Evolutionary conservation across 2,113 vertebrate genomes (phyloP).

Genomic region (Campylomormyrus numenius): DNA sequence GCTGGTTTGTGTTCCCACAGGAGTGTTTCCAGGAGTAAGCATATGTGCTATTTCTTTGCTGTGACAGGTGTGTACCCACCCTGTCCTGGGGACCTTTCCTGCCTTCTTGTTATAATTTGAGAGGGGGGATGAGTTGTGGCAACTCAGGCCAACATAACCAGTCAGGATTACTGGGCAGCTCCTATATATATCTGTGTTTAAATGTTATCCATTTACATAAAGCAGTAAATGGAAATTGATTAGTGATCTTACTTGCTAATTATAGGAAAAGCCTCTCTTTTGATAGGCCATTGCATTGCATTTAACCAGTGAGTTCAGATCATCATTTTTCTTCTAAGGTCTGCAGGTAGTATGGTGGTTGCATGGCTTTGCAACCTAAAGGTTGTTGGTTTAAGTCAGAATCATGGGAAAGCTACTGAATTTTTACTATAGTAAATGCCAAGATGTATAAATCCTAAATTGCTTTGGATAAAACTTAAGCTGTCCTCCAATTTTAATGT

Average conservation of each 20-base stretch:
- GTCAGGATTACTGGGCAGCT: background rate
- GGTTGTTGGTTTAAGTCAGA: background rate
- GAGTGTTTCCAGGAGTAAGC: background rate
- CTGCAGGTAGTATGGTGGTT: background rate
- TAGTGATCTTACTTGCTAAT: background rate
- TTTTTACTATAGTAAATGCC: background rate
- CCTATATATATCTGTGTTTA: background rate
- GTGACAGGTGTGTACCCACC: background rate
- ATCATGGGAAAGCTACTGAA: background rate
- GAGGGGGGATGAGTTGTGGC: background rate
- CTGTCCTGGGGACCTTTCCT: background rate
- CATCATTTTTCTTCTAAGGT: background rate
- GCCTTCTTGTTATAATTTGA: background rate
- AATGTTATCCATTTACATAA: background rate
- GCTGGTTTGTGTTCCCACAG: background rate
- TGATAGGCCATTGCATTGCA: background rate
- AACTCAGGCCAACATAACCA: background rate
- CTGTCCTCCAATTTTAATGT: background rate
- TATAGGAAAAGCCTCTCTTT: background rate
- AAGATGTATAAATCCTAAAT: background rate
- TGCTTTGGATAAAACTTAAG: background rate
- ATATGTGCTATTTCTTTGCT: background rate
- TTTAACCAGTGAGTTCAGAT: background rate
- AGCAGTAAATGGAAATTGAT: background rate
- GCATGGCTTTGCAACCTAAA: background rate